Evolutionary conservation across 35 echinoderm and acorn worm genomes (phyloP).

Genomic region (Patiria miniata): DNA sequence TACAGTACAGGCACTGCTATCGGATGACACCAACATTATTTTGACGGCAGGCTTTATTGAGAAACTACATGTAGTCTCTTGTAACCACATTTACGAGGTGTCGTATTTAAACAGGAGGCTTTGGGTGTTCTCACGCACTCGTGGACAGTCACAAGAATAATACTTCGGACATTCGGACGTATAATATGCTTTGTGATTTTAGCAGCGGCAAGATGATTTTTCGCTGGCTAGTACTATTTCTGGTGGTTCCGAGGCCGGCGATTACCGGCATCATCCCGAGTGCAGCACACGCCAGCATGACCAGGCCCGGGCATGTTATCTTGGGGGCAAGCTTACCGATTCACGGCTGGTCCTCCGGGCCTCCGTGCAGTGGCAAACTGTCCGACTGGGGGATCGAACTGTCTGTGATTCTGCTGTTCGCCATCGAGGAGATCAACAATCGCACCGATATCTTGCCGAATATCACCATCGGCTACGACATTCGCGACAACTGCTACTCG

Average conservation of each 20-base stretch:
- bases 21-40: no score
- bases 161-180: no score
- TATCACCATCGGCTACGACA: slow-evolving; percentile 54
- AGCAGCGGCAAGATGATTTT: no score
- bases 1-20: no score
- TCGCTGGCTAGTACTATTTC: background rate
- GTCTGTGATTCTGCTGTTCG: slow-evolving; percentile 27
- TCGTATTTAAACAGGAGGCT: no score
- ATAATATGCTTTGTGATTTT: no score
- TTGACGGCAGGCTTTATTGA: no score
- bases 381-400: slow-evolving; percentile 15
- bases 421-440: slow-evolving; percentile 41
- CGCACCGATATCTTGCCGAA: slow-evolving; percentile 18
- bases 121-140: no score
- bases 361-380: background rate
- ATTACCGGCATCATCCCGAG: background rate
- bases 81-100: no score
- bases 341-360: background rate
- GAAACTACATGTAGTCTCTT: no score
- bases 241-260: background rate
- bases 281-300: background rate
- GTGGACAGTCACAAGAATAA: no score
- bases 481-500: slow-evolving; percentile 34
- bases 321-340: background rate
- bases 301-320: background rate